Base-by-base conservation (phyloP, 2,888 invertebrate species). In the Chouioia cunea region DNA sequence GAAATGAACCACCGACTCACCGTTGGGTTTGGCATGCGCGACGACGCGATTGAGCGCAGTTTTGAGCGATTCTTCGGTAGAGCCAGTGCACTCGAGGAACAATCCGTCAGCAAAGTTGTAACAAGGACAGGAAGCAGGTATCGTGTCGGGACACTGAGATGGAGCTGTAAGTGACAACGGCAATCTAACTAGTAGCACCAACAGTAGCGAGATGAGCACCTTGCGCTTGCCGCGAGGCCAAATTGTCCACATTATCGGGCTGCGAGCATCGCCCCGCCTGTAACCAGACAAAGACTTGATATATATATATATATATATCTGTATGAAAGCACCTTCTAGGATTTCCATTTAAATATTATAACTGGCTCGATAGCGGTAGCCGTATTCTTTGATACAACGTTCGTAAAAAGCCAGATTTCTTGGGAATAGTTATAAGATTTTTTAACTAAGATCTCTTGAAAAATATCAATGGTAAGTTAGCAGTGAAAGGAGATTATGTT, bases 61-160 rank as follows among this genome's bases (percentile, higher is more conserved):
- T 83, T 91, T 91, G 77, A 96, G 89, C 58, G 93, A 91, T 74
- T 89, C 88, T 54, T 93, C 90, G 65, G 93, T 93, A 54, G 94
- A 93, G 63, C 93, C 93, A 52, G 95, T 93, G 85, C 96, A 96
- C 86, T 96, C 96, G 81, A 96, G 89, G 87, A 94, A 95, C 75
- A 96, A 89, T 72, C 95, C 96, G 88, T 95, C 95, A 87, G 95
- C 95, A 86, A 96, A 94, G 86, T 94, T 94, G 89, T 95, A 96
- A 87, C 96, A 97, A 6, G 95, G 94, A 86, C 96, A 97, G 36
- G 36, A 36, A 77, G 92, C 92, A 52, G 93, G 93, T 85, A 92
- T 93, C 79, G 91, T 91, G 80, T 92, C 90, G 80, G 93, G 93
- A 84, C 94, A 94, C 82, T 91, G 86, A 36, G 10, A 12, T 36